Evolutionary conservation across 2,888 invertebrate species (phyloP).

Genomic region (Syrphus vitripennis): DNA sequence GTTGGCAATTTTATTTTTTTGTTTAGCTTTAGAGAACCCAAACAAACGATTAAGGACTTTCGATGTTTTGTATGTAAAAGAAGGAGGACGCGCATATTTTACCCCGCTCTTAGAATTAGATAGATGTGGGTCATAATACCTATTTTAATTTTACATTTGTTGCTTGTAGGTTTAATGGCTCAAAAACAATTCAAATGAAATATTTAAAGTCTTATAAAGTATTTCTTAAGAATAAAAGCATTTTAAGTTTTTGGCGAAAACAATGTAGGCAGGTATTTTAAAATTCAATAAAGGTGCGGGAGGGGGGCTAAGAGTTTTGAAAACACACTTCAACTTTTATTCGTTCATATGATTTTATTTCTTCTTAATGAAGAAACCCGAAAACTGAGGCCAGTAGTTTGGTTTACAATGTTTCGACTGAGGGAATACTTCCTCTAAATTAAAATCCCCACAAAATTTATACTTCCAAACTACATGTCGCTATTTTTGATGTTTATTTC

Average conservation of each 20-base stretch:
- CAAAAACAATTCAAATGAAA: not conserved
- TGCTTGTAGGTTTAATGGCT: not conserved
- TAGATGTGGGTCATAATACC: conserved; percentile 12
- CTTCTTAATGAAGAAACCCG: too few species aligned
- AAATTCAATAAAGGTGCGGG: not conserved
- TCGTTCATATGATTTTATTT: too few species aligned
- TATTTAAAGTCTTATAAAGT: not conserved
- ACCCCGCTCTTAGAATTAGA: not conserved
- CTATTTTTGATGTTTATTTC: too few species aligned
- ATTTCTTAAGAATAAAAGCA: not conserved
- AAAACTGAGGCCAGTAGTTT: too few species aligned
- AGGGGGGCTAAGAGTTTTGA: too few species aligned
- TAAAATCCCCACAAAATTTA: too few species aligned
- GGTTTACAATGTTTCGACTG: too few species aligned
- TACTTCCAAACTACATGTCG: too few species aligned
- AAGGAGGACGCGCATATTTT: conserved; percentile 43
- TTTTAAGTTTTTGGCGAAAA: not conserved
- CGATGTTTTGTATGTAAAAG: not conserved
- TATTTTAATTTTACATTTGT: not conserved
- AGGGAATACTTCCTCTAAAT: too few species aligned
- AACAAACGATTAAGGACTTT: conserved; percentile 61
- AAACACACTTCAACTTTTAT: too few species aligned
- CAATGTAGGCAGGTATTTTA: not conserved
- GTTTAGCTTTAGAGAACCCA: conserved; percentile 46
- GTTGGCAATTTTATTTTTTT: conserved; percentile 28